Evolutionary conservation across 1,140 invertebrate genomes (phyloP).

Genomic region (Riptortus pedestris): DNA sequence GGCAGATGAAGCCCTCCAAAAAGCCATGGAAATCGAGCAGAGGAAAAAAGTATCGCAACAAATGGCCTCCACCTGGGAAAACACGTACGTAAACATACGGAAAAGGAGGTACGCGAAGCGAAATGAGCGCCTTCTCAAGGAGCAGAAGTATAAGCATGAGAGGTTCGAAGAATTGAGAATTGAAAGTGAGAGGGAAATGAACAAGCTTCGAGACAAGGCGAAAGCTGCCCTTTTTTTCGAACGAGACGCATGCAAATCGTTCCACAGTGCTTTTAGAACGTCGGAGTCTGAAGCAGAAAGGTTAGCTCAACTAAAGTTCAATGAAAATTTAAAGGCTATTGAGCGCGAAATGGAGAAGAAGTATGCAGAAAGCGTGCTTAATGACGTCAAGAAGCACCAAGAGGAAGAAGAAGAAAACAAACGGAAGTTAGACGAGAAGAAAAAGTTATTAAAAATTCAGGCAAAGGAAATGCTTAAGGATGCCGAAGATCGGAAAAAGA

Average conservation of each 20-base stretch:
- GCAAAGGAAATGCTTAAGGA: constrained; percentile 10
- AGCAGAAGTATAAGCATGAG: constrained; percentile 6
- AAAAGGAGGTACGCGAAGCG: constrained; percentile 25
- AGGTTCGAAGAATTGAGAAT: not conserved
- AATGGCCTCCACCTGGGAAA: too few relatives aligned
- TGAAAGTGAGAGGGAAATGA: constrained; percentile 19
- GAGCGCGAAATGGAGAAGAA: constrained; percentile 26
- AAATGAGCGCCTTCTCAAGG: constrained; percentile 20
- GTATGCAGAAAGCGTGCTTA: constrained; percentile 25
- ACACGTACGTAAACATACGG: too few relatives aligned
- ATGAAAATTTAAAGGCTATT: constrained; percentile 28
- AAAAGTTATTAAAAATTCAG: constrained; percentile 25
- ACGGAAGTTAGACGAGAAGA: constrained; percentile 17
- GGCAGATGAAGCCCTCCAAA: too few relatives aligned
- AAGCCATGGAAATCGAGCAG: too few relatives aligned
- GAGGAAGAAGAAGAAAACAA: constrained; percentile 27
- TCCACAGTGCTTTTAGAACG: constrained; percentile 25
- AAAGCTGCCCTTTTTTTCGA: constrained; percentile 20
- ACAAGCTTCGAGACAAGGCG: constrained; percentile 24
- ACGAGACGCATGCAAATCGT: constrained; percentile 26
- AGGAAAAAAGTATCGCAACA: too few relatives aligned
- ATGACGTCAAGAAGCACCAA: constrained; percentile 26
- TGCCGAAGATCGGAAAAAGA: constrained; percentile 18
- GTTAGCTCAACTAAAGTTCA: constrained; percentile 28
- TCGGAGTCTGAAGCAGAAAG: constrained; percentile 29